Evolutionary conservation across 1,140 invertebrate genomes (phyloP).

Genomic region (Drosophila willistoni): DNA sequence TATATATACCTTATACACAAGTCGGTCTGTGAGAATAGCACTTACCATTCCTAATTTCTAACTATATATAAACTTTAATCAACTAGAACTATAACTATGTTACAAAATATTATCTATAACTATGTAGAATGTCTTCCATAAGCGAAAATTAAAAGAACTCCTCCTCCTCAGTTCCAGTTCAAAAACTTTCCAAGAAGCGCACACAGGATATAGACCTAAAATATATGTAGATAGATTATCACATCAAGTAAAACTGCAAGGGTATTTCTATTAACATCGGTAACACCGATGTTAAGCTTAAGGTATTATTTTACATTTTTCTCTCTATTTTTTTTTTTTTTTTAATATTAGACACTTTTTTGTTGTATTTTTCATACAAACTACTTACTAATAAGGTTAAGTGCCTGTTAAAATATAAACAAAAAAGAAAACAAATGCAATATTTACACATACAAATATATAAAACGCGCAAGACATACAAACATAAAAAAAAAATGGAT

Average conservation of each 20-base stretch:
- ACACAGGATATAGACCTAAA: neutral
- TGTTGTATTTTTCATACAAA: constrained; percentile 23
- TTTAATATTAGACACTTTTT: constrained; percentile 1
- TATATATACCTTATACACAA: no score
- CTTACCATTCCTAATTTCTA: no score
- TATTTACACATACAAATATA: constrained; percentile 1
- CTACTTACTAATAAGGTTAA: constrained; percentile 50
- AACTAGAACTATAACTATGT: no score
- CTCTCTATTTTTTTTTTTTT: constrained; percentile 6
- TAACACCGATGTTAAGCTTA: constrained; percentile 29
- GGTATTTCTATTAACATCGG: constrained; percentile 4
- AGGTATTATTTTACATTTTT: constrained; percentile 28
- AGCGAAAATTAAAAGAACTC: neutral
- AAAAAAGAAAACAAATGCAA: neutral
- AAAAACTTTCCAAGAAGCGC: no score
- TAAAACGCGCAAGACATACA: neutral
- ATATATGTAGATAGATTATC: neutral
- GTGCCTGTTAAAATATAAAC: constrained; percentile 60
- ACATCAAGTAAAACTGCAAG: neutral
- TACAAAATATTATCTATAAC: neutral
- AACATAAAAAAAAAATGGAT: neutral
- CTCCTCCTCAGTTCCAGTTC: no score
- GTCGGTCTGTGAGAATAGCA: neutral
- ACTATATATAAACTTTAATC: no score
- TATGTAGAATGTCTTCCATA: neutral